A percentile compares a stretch with the other conserved stretches of the same genome.
These are phyloP conservation scores for Harpalus rufipes DNA, from an alignment of 2,888 invertebrate genomes.

Conservation along the genomic window DNA sequence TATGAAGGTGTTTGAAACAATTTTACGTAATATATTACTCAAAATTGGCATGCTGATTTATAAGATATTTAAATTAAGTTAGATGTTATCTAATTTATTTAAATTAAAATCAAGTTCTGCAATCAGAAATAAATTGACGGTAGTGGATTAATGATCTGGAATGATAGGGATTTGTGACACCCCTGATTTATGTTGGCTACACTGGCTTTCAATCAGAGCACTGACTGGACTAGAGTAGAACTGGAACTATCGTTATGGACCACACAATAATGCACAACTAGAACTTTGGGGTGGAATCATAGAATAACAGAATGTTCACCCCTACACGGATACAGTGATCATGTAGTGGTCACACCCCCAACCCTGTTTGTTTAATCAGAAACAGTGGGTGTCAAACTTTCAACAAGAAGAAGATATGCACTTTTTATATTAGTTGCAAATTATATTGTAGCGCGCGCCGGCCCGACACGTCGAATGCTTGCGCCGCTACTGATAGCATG, in stretches of 20 bases:
- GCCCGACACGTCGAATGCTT: no score
- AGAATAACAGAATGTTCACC: slow-evolving; percentile 24
- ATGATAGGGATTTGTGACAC: slow-evolving; percentile 37
- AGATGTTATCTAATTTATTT: slow-evolving; percentile 39
- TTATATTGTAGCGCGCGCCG: no score
- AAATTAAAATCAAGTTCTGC: slow-evolving; percentile 45
- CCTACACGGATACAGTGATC: slow-evolving; percentile 36
- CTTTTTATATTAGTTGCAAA: no score
- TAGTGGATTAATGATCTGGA: slow-evolving; percentile 19
- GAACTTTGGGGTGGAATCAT: neutral
- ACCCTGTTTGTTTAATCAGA: slow-evolving; percentile 9
- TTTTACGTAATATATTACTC: slow-evolving; percentile 30
- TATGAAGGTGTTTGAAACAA: slow-evolving; percentile 15
- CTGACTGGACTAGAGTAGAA: slow-evolving; percentile 3
- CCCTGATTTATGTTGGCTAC: slow-evolving; percentile 36
- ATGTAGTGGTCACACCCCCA: slow-evolving; percentile 46
- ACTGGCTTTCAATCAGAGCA: slow-evolving; percentile 18
- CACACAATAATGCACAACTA: neutral
- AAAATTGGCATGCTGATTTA: slow-evolving; percentile 39
- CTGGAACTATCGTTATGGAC: neutral
- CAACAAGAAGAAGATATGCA: no score
- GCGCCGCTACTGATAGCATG: no score
- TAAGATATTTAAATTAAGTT: slow-evolving; percentile 42
- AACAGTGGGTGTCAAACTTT: slow-evolving; percentile 6
- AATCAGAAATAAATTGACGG: slow-evolving; percentile 22